phyloP scores from a whole-genome alignment of 2,113 vertebrate species.

The Calcarius ornatus region DNA sequence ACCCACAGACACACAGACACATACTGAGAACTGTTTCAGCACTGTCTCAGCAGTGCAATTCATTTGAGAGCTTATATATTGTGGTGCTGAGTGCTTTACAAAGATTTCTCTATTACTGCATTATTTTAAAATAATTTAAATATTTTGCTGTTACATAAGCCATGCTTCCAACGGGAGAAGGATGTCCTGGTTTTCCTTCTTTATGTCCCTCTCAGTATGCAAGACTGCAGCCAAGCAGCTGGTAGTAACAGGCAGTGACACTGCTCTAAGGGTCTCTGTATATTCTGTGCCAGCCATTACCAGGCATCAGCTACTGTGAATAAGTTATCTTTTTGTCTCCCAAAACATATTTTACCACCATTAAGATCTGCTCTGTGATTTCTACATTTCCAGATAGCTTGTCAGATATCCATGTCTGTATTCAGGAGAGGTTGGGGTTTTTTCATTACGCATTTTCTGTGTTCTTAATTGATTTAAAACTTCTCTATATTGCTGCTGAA shows the following conservation, averaged over 20 bases:
- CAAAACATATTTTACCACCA: background rate
- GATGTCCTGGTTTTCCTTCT: slow-evolving; percentile 1
- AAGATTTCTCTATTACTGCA: background rate
- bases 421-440: background rate
- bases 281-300: slow-evolving; percentile 43
- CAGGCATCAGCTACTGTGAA: background rate
- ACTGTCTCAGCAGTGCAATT: background rate
- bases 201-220: slow-evolving; percentile 45
- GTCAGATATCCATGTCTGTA: background rate
- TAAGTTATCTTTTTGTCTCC: background rate
- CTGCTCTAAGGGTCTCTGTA: slow-evolving; percentile 22
- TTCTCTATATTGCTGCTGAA: background rate
- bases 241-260: slow-evolving; percentile 64
- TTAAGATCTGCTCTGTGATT: background rate
- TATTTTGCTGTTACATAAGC: background rate
- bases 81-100: background rate
- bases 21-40: background rate
- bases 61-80: background rate
- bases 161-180: background rate
- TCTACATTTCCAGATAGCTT: background rate
- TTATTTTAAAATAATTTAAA: background rate
- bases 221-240: slow-evolving; percentile 30
- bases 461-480: background rate
- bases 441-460: background rate
- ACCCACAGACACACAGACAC: background rate